Base-by-base conservation (phyloP, 2,888 invertebrate genomes). In the Pachydiplax longipennis region DNA sequence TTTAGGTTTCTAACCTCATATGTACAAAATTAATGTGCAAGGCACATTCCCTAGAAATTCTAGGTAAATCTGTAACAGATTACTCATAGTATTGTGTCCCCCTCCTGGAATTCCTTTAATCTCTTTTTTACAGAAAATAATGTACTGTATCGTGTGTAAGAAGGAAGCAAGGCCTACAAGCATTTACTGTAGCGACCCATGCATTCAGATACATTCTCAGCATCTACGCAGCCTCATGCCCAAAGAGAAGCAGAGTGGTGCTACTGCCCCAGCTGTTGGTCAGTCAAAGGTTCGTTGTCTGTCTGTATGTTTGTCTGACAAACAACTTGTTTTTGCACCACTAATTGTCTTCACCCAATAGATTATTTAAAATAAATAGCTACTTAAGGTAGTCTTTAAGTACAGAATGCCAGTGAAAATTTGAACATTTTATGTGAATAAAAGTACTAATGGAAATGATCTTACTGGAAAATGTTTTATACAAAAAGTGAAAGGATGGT, bases 171-270 rank as follows among this genome's bases (percentile, higher is more conserved):
- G 97, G n/a, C 95, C 95, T n/a, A 97, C 96, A 93, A 97, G 97
- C 90, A 97, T 98, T 92, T 99, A 98, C 94, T 99, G 99, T 94
- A 97, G 98, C 92, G 97, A 98, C 93, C 95, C 96, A 58, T 99
- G 99, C 93, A 97, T 98, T 92, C 95, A 97, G 91, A 96, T 96
- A 92, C 98, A 98, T 94, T 97, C 98, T 1, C 96, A 97, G 93
- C 97, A 97, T 92, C 94, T 94, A 1, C 92, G 94, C 22, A 92
- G 92, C 48, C 91, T 91, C 40, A 65, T 91, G 22, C 31, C 65
- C 81, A 91, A 91, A 80, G 90, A 83, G 65, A 91, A 91, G 90
- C 37, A 35, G 87, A 87, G 87, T 61, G 87, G 87, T 87, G 87
- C 61, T 58, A 61, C 87, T 61, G 61, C 87, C 61, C 87, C 87